These are phyloP conservation scores for Lordiphosa collinella DNA, from an alignment of 1,140 invertebrate species.

Conservation along the genomic window DNA sequence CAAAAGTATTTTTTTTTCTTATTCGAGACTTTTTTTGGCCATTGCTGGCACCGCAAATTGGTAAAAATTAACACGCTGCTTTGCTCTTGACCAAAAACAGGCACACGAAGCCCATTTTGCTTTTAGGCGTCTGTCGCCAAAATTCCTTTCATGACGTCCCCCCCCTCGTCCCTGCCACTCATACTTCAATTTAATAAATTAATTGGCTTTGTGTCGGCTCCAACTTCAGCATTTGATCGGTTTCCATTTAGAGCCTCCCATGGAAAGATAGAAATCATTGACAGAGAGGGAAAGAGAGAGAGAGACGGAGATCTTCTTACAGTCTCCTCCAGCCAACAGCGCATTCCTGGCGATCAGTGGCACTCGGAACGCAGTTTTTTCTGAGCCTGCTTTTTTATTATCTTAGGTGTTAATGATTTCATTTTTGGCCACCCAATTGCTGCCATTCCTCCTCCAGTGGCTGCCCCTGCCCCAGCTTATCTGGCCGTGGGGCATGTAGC, in stretches of 20 bases:
- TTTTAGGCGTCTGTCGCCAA: constrained; percentile 78
- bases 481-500: constrained; percentile 33
- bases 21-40: constrained; percentile 43
- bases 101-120: constrained; percentile 71
- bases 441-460: constrained; percentile 15
- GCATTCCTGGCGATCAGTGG: constrained; percentile 61
- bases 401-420: constrained; percentile 79
- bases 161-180: constrained; percentile 21
- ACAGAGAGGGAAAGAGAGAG: constrained; percentile 9
- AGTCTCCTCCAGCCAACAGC: not conserved
- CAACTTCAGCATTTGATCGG: constrained; percentile 38
- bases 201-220: constrained; percentile 76
- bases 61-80: constrained; percentile 78
- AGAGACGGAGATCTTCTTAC: constrained; percentile 31
- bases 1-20: constrained; percentile 21
- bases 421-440: constrained; percentile 79
- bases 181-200: constrained; percentile 80
- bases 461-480: constrained; percentile 11
- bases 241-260: constrained; percentile 51
- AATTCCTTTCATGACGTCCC: constrained; percentile 64
- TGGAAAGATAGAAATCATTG: constrained; percentile 68
- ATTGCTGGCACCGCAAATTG: constrained; percentile 66
- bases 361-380: constrained; percentile 37
- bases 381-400: constrained; percentile 55
- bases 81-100: constrained; percentile 77